These are phyloP conservation scores for Acleris cristana DNA, from an alignment of 2,888 invertebrate species.

Conservation along the genomic window DNA sequence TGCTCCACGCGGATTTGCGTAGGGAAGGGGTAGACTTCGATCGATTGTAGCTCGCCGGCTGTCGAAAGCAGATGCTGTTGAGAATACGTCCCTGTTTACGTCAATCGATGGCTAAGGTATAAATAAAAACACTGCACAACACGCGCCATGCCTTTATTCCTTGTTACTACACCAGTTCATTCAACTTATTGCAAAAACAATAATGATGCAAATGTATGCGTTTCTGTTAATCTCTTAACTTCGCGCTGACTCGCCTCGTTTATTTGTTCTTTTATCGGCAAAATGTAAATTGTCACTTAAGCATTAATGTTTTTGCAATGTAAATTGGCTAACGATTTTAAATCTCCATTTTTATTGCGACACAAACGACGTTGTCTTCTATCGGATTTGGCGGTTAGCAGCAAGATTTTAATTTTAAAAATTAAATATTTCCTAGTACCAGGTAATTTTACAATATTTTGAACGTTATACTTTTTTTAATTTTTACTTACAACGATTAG, in stretches of 20 bases:
- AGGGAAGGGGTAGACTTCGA: constrained; percentile 58
- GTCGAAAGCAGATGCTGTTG: constrained; percentile 32
- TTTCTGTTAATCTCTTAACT: constrained; percentile 38
- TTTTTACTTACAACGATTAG: no score
- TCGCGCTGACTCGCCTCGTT: constrained; percentile 36
- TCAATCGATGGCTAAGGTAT: constrained; percentile 15
- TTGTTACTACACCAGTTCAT: constrained; percentile 32
- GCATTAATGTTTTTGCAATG: constrained; percentile 39
- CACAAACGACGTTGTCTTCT: constrained; percentile 36
- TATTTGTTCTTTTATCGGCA: constrained; percentile 38
- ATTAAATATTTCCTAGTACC: not conserved
- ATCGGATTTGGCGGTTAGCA: constrained; percentile 26
- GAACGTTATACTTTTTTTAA: no score
- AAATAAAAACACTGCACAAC: constrained; percentile 12
- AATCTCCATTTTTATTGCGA: constrained; percentile 38
- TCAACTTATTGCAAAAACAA: constrained; percentile 36
- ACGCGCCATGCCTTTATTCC: not conserved
- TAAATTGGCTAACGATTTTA: constrained; percentile 39
- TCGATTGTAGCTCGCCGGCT: constrained; percentile 56
- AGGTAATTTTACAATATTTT: no score
- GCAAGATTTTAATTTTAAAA: constrained; percentile 3
- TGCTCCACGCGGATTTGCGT: constrained; percentile 70
- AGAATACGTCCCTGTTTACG: constrained; percentile 26
- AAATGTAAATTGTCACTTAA: constrained; percentile 39
- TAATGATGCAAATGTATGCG: constrained; percentile 37